A percentile compares a stretch with the other conserved stretches of the same genome.
Evolutionary conservation across 1,140 invertebrate genomes (phyloP).

Genomic region (Neuroterus valhalla): DNA sequence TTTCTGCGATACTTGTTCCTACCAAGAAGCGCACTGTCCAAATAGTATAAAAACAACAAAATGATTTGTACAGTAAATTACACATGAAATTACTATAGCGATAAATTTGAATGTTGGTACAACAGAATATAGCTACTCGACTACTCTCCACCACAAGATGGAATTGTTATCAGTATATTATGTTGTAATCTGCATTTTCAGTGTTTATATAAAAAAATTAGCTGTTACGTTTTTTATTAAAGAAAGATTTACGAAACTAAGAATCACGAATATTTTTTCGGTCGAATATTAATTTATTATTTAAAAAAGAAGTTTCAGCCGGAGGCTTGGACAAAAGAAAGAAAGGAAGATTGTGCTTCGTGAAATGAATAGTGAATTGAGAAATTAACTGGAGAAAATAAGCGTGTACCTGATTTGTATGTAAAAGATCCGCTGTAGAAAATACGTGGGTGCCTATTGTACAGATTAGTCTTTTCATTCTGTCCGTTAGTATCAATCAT

Average conservation of each 20-base stretch:
- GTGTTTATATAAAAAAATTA: conserved; percentile 66
- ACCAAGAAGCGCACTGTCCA: conserved; percentile 63
- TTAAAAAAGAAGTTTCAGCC: conserved; percentile 29
- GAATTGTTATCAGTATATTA: conserved; percentile 70
- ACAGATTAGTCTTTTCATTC: conserved; percentile 24
- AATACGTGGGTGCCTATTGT: conserved; percentile 63
- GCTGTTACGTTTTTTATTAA: conserved; percentile 69
- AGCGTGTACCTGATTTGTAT: conserved; percentile 72
- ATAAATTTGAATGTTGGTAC: conserved; percentile 69
- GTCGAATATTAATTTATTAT: conserved; percentile 62
- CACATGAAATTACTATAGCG: conserved; percentile 26
- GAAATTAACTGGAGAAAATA: conserved; percentile 48
- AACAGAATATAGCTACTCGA: conserved; percentile 65
- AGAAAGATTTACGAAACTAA: conserved; percentile 66
- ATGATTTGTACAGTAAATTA: conserved; percentile 66
- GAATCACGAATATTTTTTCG: conserved; percentile 60
- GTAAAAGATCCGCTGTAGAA: conserved; percentile 59
- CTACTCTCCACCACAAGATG: conserved; percentile 60
- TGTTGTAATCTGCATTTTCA: conserved; percentile 70
- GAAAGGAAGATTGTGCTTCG: conserved; percentile 32
- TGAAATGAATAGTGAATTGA: conserved; percentile 39
- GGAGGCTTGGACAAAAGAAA: conserved; percentile 28
- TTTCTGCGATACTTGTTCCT: conserved; percentile 43
- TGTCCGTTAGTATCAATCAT: not conserved
- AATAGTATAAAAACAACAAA: conserved; percentile 65